Conservation (phyloP, 2,888 invertebrate genomes). For the Tetheella fluctuosa region DNA sequence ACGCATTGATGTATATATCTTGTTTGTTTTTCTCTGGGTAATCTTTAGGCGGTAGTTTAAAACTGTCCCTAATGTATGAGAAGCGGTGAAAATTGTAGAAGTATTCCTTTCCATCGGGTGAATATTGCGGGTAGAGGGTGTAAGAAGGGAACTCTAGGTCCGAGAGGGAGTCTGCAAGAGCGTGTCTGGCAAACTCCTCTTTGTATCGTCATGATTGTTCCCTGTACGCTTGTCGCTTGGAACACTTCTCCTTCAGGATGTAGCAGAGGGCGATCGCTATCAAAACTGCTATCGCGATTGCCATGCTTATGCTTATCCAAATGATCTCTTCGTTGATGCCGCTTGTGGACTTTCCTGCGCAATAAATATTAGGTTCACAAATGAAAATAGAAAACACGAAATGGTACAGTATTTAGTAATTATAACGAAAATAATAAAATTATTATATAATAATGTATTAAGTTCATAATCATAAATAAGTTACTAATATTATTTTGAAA, state of each 20-base stretch:
- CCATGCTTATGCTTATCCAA: conserved; percentile 95
- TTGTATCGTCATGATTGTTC: conserved; percentile 88
- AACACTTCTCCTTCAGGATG: conserved; percentile 91
- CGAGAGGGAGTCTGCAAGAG: conserved; percentile 72
- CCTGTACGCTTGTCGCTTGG: conserved; percentile 88
- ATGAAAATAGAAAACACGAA: no score
- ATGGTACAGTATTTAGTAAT: no score
- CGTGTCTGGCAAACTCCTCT: conserved; percentile 78
- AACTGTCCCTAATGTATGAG: conserved; percentile 71
- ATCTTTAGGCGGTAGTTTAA: conserved; percentile 75
- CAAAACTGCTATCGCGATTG: conserved; percentile 90
- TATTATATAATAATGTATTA: no score
- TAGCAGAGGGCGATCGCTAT: conserved; percentile 93
- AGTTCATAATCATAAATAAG: background rate
- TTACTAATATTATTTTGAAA: no score
- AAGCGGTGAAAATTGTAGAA: conserved; percentile 79
- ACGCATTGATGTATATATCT: conserved; percentile 76
- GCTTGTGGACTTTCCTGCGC: conserved; percentile 90
- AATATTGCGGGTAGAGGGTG: conserved; percentile 76
- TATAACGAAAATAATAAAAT: no score
- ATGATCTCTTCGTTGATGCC: conserved; percentile 95
- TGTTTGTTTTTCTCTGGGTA: conserved; percentile 64
- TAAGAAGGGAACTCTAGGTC: conserved; percentile 70
- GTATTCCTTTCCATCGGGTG: conserved; percentile 78
- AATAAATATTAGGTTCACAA: no score